A percentile compares a stretch with the other conserved stretches of the same genome.
Conservation (phyloP, 2,797 vertebrate species). For the Hapalemur alaotrensis region DNA sequence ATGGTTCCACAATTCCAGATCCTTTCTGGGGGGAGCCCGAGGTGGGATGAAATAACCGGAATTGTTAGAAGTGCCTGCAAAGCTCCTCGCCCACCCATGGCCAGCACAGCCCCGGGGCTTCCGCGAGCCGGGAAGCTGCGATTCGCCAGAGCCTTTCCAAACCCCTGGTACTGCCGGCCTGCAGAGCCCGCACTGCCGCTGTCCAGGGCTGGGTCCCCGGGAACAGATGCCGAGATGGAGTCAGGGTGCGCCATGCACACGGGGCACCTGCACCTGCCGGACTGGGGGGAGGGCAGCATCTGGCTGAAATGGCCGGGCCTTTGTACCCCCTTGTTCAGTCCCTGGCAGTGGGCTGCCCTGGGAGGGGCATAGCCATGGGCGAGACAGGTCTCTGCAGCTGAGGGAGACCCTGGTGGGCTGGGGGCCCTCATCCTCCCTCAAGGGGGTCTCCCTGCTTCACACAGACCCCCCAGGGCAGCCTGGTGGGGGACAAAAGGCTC, state of each 20-base stretch:
- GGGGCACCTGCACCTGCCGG: background rate
- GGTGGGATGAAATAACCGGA: background rate
- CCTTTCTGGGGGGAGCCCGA: too few relatives aligned
- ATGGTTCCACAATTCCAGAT: too few relatives aligned
- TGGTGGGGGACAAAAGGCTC: background rate
- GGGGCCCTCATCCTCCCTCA: background rate
- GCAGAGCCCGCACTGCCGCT: too few relatives aligned
- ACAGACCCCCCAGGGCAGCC: background rate
- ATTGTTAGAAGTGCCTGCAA: background rate
- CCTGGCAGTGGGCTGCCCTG: too few relatives aligned
- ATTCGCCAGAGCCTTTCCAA: too few relatives aligned
- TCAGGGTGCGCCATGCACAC: accelerated
- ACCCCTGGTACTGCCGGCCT: accelerated
- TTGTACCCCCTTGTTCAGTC: background rate
- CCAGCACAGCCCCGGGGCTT: background rate
- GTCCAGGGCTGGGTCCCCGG: background rate
- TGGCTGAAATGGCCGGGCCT: background rate
- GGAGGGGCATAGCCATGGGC: too few relatives aligned
- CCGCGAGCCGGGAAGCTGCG: accelerated
- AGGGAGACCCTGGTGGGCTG: background rate
- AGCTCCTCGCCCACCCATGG: background rate
- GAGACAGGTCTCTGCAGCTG: background rate
- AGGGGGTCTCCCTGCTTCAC: background rate
- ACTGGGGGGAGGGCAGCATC: background rate
- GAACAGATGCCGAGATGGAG: background rate